These are phyloP conservation scores for Plumapathes pennacea DNA, from an alignment of 92 coral and sea anemone species.

Conservation along the genomic window DNA sequence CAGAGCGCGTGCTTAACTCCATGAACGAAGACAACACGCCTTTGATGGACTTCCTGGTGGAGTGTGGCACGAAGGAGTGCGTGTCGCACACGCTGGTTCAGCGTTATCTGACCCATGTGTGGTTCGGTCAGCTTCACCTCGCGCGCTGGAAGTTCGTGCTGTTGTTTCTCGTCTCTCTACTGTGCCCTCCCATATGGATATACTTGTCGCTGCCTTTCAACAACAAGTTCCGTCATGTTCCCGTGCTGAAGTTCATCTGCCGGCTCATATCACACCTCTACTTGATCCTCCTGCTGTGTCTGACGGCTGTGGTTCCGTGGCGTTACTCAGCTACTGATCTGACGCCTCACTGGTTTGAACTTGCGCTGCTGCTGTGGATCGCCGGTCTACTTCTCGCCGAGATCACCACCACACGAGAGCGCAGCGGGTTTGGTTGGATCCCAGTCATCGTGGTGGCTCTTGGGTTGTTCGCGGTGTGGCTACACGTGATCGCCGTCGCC, in stretches of 20 bases:
- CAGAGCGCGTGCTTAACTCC: slow-evolving; percentile 81
- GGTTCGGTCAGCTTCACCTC: slow-evolving; percentile 92
- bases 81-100: slow-evolving; percentile 95
- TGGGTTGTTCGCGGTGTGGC: slow-evolving; percentile 47
- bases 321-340: slow-evolving; percentile 43
- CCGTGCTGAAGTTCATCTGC: slow-evolving; percentile 96
- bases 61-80: slow-evolving; percentile 88
- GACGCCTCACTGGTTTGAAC: slow-evolving; percentile 77
- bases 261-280: slow-evolving; percentile 93
- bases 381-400: slow-evolving; percentile 79
- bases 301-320: slow-evolving; percentile 90
- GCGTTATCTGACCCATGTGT: slow-evolving; percentile 80
- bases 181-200: slow-evolving; percentile 87
- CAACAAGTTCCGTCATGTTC: slow-evolving; percentile 87
- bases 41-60: slow-evolving; percentile 86
- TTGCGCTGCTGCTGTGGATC: slow-evolving; percentile 80
- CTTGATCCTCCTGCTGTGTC: slow-evolving; percentile 61
- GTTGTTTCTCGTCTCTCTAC: slow-evolving; percentile 72
- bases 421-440: slow-evolving; percentile 86
- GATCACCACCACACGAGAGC: slow-evolving; percentile 69
- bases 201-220: slow-evolving; percentile 83
- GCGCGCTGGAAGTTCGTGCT: slow-evolving; percentile 82
- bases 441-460: slow-evolving; percentile 68
- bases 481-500: slow-evolving; percentile 67
- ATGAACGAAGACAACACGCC: slow-evolving; percentile 79